phyloP scores from a whole-genome alignment of 2,113 vertebrate genomes.

The Channa maculata region DNA sequence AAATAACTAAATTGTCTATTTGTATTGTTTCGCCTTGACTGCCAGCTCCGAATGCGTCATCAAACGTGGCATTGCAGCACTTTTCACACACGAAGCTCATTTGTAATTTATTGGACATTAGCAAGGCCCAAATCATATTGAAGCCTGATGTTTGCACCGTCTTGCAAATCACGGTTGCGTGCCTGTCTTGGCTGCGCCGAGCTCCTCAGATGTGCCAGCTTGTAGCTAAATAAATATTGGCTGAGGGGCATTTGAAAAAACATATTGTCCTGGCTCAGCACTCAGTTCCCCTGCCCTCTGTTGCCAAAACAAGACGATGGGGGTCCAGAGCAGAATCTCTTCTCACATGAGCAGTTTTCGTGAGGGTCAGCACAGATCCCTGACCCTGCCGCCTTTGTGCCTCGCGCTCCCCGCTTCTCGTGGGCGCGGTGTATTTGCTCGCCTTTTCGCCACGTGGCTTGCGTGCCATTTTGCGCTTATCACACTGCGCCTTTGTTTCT shows the following conservation, averaged over 20 bases:
- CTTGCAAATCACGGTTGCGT: conserved; percentile 55
- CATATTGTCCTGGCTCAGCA: conserved; percentile 80
- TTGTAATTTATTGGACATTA: conserved; percentile 47
- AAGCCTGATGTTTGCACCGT: conserved; percentile 66
- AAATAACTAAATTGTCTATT: conserved; percentile 61
- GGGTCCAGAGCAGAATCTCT: conserved; percentile 65
- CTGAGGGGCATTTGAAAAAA: conserved; percentile 79
- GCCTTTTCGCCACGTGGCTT: conserved; percentile 38
- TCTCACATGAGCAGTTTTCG: conserved; percentile 60
- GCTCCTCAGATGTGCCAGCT: conserved; percentile 74
- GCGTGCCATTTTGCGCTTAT: conserved; percentile 48
- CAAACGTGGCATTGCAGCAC: conserved; percentile 28
- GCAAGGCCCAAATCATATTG: conserved; percentile 40
- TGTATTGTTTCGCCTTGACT: conserved; percentile 10
- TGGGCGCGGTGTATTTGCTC: conserved; percentile 34
- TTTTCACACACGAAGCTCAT: conserved; percentile 31
- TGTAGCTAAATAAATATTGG: conserved; percentile 81
- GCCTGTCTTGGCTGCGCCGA: conserved; percentile 47
- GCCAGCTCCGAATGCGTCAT: conserved; percentile 10
- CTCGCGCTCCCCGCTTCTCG: conserved; percentile 1
- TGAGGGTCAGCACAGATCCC: conserved; percentile 60
- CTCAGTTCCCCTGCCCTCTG: conserved; percentile 56
- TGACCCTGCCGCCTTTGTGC: conserved; percentile 63
- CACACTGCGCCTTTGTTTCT: conserved; percentile 72
- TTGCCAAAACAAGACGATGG: conserved; percentile 71